These are phyloP conservation scores for Dysdera silvatica DNA, from an alignment of 1,140 invertebrate species.

Conservation along the genomic window DNA sequence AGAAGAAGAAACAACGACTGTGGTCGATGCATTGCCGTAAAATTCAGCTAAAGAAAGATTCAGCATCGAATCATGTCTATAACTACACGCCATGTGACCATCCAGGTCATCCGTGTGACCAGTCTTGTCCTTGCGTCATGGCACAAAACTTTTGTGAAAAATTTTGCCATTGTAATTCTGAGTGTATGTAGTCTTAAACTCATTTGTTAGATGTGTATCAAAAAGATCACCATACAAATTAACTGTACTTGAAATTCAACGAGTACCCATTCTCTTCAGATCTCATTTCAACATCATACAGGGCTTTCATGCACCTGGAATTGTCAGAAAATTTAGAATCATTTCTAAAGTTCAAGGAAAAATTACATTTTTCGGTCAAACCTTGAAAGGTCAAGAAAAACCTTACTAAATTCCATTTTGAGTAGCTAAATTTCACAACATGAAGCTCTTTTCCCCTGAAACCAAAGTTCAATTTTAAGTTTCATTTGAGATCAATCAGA, in stretches of 20 bases:
- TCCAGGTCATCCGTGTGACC: slow-evolving; percentile 79
- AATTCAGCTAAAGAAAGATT: slow-evolving; percentile 87
- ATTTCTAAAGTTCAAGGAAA: too few relatives aligned
- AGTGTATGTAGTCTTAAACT: slow-evolving; percentile 62
- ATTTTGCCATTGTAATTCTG: slow-evolving; percentile 90
- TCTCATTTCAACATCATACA: too few relatives aligned
- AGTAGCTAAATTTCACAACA: too few relatives aligned
- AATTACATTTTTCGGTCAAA: too few relatives aligned
- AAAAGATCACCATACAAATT: too few relatives aligned
- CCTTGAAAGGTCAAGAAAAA: too few relatives aligned
- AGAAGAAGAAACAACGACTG: slow-evolving; percentile 89
- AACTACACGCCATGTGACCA: slow-evolving; percentile 96
- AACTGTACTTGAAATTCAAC: slow-evolving; percentile 4
- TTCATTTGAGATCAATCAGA: too few relatives aligned
- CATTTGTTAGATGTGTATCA: background rate
- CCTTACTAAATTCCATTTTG: background rate
- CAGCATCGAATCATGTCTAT: slow-evolving; percentile 64
- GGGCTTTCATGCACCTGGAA: too few relatives aligned
- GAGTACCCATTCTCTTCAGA: too few relatives aligned
- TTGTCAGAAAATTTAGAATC: too few relatives aligned
- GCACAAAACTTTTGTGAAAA: slow-evolving; percentile 97
- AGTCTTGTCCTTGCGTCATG: slow-evolving; percentile 79
- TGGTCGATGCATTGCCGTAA: slow-evolving; percentile 94
- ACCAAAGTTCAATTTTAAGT: too few relatives aligned
- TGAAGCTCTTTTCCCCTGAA: too few relatives aligned